These are phyloP conservation scores for Pseudomyrmex gracilis DNA, from an alignment of 1,140 invertebrate species.

Conservation along the genomic window DNA sequence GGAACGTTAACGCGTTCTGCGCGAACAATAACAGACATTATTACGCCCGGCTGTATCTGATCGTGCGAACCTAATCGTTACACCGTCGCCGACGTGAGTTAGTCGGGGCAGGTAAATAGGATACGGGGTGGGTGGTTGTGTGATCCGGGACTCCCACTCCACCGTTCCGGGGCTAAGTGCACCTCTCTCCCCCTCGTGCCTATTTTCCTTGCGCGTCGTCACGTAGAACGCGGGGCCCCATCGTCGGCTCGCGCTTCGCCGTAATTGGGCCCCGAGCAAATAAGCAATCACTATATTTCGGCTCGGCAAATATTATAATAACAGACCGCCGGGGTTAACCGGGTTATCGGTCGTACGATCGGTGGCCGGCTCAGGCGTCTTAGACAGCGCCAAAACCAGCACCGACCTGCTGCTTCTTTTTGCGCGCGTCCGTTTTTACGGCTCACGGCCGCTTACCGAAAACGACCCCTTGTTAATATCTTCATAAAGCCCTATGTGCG, in stretches of 20 bases:
- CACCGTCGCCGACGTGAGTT: conserved; percentile 19
- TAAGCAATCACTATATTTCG: conserved; percentile 82
- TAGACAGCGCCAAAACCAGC: conserved; percentile 79
- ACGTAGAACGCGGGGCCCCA: conserved; percentile 46
- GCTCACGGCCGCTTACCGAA: conserved; percentile 49
- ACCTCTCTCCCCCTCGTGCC: conserved; percentile 17
- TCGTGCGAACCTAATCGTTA: conserved; percentile 68
- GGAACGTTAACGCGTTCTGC: conserved; percentile 31
- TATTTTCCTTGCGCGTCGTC: conserved; percentile 42
- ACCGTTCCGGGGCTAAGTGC: conserved; percentile 28
- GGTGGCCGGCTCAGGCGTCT: conserved; percentile 75
- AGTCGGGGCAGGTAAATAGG: conserved; percentile 53
- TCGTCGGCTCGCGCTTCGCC: conserved; percentile 42
- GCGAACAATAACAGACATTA: conserved; percentile 59
- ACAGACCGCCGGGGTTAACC: conserved; percentile 77
- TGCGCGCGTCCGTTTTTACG: conserved; percentile 49
- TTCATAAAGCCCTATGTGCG: conserved; percentile 62
- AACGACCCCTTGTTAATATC: conserved; percentile 67
- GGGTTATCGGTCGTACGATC: conserved; percentile 79
- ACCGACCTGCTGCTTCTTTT: conserved; percentile 71
- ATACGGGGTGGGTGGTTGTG: conserved; percentile 48
- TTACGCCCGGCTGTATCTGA: conserved; percentile 60
- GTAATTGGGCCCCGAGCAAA: conserved; percentile 79
- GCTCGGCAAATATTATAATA: conserved; percentile 82
- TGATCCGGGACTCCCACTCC: neutral